A percentile compares a stretch with the other conserved stretches of the same genome.
Conservation (phyloP, 2,888 invertebrate genomes). For the Eurois occulta region DNA sequence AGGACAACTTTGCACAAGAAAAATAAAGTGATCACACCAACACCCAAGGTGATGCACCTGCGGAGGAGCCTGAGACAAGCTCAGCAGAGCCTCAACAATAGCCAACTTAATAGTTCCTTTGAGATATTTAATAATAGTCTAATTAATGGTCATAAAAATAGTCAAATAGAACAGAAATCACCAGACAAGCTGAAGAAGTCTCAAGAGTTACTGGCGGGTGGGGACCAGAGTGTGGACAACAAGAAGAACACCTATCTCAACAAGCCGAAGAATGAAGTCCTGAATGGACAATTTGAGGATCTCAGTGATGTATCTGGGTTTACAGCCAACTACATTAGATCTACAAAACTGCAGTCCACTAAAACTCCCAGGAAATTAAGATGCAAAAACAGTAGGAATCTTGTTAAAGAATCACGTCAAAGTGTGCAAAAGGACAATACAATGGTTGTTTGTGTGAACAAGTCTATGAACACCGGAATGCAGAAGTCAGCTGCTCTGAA, state of each 20-base stretch:
- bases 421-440: constrained; percentile 70
- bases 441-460: constrained; percentile 81
- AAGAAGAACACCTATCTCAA: constrained; percentile 65
- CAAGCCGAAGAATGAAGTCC: constrained; percentile 65
- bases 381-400: constrained; percentile 76
- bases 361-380: constrained; percentile 80
- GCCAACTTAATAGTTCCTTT: constrained; percentile 79
- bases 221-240: constrained; percentile 68
- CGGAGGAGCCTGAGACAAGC: constrained; percentile 83
- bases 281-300: constrained; percentile 85
- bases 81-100: constrained; percentile 75
- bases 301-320: constrained; percentile 88
- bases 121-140: constrained; percentile 73
- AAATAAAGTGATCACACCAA: constrained; percentile 82
- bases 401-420: constrained; percentile 77
- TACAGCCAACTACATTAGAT: constrained; percentile 88
- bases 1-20: constrained; percentile 76
- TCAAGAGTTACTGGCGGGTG: constrained; percentile 64
- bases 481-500: constrained; percentile 72
- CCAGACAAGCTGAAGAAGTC: constrained; percentile 63
- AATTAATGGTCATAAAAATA: constrained; percentile 72
- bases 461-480: constrained; percentile 77
- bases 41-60: constrained; percentile 78
- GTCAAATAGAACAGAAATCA: constrained; percentile 61
- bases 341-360: constrained; percentile 83